Base-by-base conservation (phyloP, 2,888 invertebrate genomes). In the Amblyteles armatorius region DNA sequence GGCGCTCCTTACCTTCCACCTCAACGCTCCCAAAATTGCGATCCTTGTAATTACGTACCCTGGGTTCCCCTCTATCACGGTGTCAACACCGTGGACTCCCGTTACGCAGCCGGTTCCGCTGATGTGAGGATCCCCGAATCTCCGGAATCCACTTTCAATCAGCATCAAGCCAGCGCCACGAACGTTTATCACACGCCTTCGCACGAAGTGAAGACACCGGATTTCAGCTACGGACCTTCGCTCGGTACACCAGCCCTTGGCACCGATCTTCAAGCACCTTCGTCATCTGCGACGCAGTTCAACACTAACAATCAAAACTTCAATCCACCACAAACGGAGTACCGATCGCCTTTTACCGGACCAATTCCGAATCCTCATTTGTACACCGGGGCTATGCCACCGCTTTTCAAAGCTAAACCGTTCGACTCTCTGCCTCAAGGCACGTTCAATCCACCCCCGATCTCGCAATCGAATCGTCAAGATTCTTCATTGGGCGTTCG, bases 1-100 rank as follows among this genome's bases (percentile, higher is more conserved):
- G 79, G 82, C 55, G 86, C 86, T 19, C 26, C 71, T 6, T 83
- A 82, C 68, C 36, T 63, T 26, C 82, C 80, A 5, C 40, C 86
- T 22, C 94, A 94, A 79, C 91, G 94, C 67, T 95, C 95, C 86
- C 95, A 95, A 90, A 95, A 95, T 86, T 98, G 98, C 91, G 96
- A 97, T 91, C 96, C 97, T 78, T 98, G 98, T 91, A 97, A 97
- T 92, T 95, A 96, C 92, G 95, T 96, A 90, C 97, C 98, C 83
- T 98, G 98, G 98, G 95, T 97, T 89, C 98, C 98, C 52, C 96
- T 97, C 13, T 87, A 90, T 33, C 65, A 85, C 22, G 82, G 81
- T 1, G 67, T 73, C 13, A 83, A 82, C 40, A 69, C 80, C 3
- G 76, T 86, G 0, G 86, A 87, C 44, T 60, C 81, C 11, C 86